Conservation (phyloP, 1,140 invertebrate species). For the Ostrea denselamellosa region DNA sequence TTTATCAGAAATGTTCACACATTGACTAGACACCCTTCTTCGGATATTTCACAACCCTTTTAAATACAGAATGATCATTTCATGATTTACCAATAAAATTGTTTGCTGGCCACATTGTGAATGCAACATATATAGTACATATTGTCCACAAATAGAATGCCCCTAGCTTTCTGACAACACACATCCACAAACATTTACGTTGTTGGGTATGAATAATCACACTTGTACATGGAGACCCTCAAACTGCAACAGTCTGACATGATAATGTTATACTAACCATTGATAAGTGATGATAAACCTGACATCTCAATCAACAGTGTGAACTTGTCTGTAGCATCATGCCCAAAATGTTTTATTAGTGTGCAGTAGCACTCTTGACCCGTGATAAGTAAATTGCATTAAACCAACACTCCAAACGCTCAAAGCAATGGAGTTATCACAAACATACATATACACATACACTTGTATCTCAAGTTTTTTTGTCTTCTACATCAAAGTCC, state of each 20-base stretch:
- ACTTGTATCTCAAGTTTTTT: slow-evolving; percentile 49
- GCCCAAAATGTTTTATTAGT: slow-evolving; percentile 33
- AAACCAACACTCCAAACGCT: neutral
- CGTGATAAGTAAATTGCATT: slow-evolving; percentile 28
- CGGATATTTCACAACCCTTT: neutral
- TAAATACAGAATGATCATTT: neutral
- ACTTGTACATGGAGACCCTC: neutral
- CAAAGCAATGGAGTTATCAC: slow-evolving; percentile 19
- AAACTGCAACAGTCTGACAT: neutral
- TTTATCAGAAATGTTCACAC: neutral
- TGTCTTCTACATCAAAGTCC: slow-evolving; percentile 93
- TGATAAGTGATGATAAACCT: slow-evolving; percentile 9
- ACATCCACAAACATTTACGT: slow-evolving; percentile 12
- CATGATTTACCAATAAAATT: slow-evolving; percentile 24
- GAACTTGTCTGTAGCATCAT: neutral
- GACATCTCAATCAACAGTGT: neutral
- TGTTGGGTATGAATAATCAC: slow-evolving; percentile 2
- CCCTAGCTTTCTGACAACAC: neutral
- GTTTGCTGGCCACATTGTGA: neutral
- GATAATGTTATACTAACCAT: slow-evolving; percentile 1
- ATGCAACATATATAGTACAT: neutral
- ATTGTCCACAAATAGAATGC: neutral
- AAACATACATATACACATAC: neutral
- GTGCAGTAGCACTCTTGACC: slow-evolving; percentile 25
- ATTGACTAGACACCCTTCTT: neutral